A percentile compares a stretch with the other conserved stretches of the same genome.
Evolutionary conservation across 1,140 invertebrate species (phyloP).

Genomic region (Geopemphigus sp.): DNA sequence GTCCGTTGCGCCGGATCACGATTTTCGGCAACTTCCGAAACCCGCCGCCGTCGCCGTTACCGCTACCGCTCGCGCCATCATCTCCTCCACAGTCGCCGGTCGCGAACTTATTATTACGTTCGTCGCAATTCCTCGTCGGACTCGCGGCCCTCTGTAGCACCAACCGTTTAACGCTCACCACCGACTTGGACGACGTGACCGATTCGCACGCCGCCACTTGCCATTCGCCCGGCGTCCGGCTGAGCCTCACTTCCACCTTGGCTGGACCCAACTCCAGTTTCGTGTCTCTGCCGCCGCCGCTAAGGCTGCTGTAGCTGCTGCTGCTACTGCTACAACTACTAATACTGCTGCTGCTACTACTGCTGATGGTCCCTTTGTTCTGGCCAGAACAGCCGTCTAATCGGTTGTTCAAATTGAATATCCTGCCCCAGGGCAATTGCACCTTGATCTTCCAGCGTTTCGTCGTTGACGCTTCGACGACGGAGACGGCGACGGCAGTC

Average conservation of each 20-base stretch:
- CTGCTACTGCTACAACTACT: too few relatives aligned
- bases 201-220: background rate
- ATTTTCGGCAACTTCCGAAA: slow-evolving; percentile 31
- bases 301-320: too few relatives aligned
- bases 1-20: slow-evolving; percentile 22
- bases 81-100: background rate
- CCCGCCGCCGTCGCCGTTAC: background rate
- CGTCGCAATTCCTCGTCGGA: background rate
- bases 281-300: background rate
- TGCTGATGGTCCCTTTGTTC: background rate
- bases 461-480: background rate
- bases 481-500: background rate
- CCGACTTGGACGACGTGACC: background rate
- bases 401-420: slow-evolving; percentile 38
- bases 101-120: background rate
- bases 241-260: slow-evolving; percentile 37
- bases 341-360: too few relatives aligned
- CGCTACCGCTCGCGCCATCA: background rate
- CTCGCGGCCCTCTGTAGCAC: slow-evolving; percentile 22
- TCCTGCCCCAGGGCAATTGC: slow-evolving; percentile 45
- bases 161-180: slow-evolving; percentile 36
- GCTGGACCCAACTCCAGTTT: slow-evolving; percentile 45
- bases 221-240: slow-evolving; percentile 31
- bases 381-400: too few relatives aligned
- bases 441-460: slow-evolving; percentile 41